A percentile compares a stretch with the other conserved stretches of the same genome.
These are phyloP conservation scores for Ectropis crepuscularia DNA, from an alignment of 2,888 invertebrate species.

Conservation along the genomic window DNA sequence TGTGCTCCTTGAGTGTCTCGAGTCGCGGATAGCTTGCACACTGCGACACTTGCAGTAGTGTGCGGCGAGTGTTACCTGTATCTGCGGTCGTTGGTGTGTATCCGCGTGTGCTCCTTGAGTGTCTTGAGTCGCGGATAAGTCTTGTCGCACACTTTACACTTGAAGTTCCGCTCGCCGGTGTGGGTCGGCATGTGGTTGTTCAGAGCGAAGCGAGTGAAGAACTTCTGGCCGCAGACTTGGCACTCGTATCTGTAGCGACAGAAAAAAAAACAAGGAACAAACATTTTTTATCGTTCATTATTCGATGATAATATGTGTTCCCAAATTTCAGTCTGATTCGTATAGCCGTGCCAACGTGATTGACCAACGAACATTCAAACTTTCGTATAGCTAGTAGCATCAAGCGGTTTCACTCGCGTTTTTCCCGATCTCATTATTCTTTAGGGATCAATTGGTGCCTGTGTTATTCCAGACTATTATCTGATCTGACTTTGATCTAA, in stretches of 20 bases:
- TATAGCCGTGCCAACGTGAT: too few species aligned
- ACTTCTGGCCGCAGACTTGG: slow-evolving; percentile 74
- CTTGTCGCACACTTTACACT: slow-evolving; percentile 76
- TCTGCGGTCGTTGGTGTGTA: slow-evolving; percentile 72
- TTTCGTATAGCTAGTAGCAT: too few species aligned
- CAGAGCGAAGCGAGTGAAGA: slow-evolving; percentile 75
- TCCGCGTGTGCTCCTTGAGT: slow-evolving; percentile 71
- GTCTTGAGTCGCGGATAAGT: slow-evolving; percentile 74
- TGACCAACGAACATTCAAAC: too few species aligned
- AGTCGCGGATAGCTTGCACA: slow-evolving; percentile 74
- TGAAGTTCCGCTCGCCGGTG: slow-evolving; percentile 74
- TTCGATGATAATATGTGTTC: too few species aligned
- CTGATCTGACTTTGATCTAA: too few species aligned
- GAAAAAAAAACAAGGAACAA: not conserved
- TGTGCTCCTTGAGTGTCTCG: slow-evolving; percentile 69
- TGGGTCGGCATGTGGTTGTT: slow-evolving; percentile 79
- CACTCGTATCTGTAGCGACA: slow-evolving; percentile 66
- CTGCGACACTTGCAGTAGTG: slow-evolving; percentile 58
- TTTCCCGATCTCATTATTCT: too few species aligned
- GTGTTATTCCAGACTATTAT: too few species aligned
- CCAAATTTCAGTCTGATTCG: too few species aligned
- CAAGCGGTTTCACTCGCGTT: too few species aligned
- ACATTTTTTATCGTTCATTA: too few species aligned
- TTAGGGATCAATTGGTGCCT: too few species aligned
- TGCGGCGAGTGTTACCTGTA: slow-evolving; percentile 45